Conservation (phyloP, 1,140 invertebrate species). For the Lutraria rhynchaena region DNA sequence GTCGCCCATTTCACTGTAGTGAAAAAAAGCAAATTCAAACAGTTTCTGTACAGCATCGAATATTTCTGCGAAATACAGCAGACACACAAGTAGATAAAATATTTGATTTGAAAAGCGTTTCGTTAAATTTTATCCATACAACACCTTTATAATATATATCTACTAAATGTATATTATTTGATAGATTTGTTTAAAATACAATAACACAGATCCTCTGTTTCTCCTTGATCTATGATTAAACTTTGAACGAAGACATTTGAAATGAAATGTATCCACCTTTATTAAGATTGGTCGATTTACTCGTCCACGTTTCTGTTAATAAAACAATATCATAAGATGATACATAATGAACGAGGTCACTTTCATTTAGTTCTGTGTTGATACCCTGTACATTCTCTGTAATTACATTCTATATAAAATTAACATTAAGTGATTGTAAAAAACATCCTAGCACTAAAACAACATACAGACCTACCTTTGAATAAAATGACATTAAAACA, state of each 20-base stretch:
- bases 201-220: slow-evolving; percentile 29
- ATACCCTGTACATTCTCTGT: slow-evolving; percentile 48
- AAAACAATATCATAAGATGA: slow-evolving; percentile 24
- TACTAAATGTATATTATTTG: not conserved
- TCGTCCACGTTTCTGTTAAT: slow-evolving; percentile 42
- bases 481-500: no score
- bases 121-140: not conserved
- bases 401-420: no score
- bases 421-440: no score
- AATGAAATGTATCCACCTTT: slow-evolving; percentile 5
- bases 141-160: slow-evolving; percentile 6
- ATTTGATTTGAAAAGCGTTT: no score
- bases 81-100: no score
- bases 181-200: slow-evolving; percentile 26
- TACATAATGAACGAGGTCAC: slow-evolving; percentile 34
- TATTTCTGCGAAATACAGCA: no score
- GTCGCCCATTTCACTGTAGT: slow-evolving; percentile 9
- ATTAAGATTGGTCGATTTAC: slow-evolving; percentile 14
- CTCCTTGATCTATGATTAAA: slow-evolving; percentile 3
- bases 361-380: slow-evolving; percentile 14
- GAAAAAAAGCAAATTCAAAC: not conserved
- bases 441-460: no score
- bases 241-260: slow-evolving; percentile 28
- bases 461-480: no score
- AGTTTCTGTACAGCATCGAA: slow-evolving; percentile 12